Evolutionary conservation across 2,797 vertebrate species (phyloP).

Genomic region (Gymnodraco acuticeps): DNA sequence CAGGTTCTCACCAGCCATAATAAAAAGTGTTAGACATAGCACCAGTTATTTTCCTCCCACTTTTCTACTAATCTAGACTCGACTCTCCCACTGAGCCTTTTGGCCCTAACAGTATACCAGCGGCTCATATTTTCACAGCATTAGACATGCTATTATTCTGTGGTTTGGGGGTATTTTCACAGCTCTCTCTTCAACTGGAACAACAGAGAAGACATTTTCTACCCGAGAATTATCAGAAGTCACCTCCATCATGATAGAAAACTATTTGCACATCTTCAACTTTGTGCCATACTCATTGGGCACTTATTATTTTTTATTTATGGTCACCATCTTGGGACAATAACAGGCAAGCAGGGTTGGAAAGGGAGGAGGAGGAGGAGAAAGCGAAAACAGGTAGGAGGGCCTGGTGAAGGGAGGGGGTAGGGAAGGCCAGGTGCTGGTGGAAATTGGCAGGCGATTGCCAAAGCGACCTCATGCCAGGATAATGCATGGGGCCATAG

Average conservation of each 20-base stretch:
- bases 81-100: constrained; percentile 70
- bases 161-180: constrained; percentile 43
- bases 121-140: constrained; percentile 66
- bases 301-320: constrained; percentile 32
- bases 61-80: constrained; percentile 66
- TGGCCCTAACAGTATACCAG: constrained; percentile 61
- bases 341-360: constrained; percentile 34
- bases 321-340: constrained; percentile 61
- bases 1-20: constrained; percentile 76
- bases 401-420: constrained; percentile 86
- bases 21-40: constrained; percentile 78
- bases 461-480: constrained; percentile 91
- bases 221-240: constrained; percentile 24
- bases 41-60: constrained; percentile 73
- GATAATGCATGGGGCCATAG: constrained; percentile 94
- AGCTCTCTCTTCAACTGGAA: constrained; percentile 14
- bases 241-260: constrained; percentile 35
- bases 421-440: constrained; percentile 90
- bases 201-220: constrained; percentile 32
- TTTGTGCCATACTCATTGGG: constrained; percentile 31
- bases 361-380: constrained; percentile 33
- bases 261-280: constrained; percentile 54
- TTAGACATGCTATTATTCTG: constrained; percentile 55
- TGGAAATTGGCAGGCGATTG: constrained; percentile 92
- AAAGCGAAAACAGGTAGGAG: constrained; percentile 85